Base-by-base conservation (phyloP, 2,888 invertebrate genomes). In the Acrobasis repandana region DNA sequence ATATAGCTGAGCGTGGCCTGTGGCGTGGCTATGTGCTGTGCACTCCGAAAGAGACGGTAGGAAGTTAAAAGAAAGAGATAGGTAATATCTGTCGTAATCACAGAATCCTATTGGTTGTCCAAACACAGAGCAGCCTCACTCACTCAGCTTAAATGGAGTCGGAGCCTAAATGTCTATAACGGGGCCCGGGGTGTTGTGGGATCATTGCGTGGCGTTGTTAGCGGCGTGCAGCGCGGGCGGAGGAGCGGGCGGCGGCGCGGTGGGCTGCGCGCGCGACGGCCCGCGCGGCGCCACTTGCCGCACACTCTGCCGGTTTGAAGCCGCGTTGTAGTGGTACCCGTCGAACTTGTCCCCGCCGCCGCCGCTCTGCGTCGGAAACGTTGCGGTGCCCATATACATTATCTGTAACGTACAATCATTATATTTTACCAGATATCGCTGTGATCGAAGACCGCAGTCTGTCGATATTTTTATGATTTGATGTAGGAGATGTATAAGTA, bases 301-400 rank as follows among this genome's bases (percentile, higher is more conserved):
- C 48, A 90, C 89, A 65, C 77, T 84, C 74, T 89, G 88, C 4
- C 90, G 75, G 73, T 82, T 91, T 3, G 90, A 88, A 36, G 91
- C 92, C 33, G 91, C 91, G 75, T 91, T 91, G 80, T 91, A 92
- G 73, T 91, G 91, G 80, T 91, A 92, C 9, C 91, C 92, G 60
- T 90, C 91, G 72, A 89, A 90, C 69, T 90, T 91, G 70, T 90
- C 88, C 0, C 75, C 70, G 0, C 74, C 62, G 0, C 74, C 62
- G 1, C 76, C 70, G 15, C 80, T 70, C 16, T 52, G 54, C 0
- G 86, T 72, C 1, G 90, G 89, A 74, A 78, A 90, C 38, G 89
- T 88, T 1, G 90, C 90, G 14, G 89, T 88, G 38, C 92, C 92
- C 90, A 91, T 90, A 75, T 91, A 92, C 88, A 91, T 90, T 61